phyloP scores from a whole-genome alignment of 2,888 invertebrate species.

The Hedya salicella region DNA sequence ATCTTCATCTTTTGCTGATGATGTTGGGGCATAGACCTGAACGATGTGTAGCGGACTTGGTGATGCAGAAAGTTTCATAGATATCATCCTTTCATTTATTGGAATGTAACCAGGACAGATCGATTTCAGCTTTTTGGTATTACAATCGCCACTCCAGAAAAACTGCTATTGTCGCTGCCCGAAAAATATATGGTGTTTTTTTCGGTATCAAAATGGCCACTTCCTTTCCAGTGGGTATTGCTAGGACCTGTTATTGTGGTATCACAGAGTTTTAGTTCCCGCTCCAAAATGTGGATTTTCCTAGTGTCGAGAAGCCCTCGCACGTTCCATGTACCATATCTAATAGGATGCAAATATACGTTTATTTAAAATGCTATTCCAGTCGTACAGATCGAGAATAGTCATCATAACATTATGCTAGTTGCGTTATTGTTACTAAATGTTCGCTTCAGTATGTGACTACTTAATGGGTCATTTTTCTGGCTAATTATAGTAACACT shows the following conservation, averaged over 20 bases:
- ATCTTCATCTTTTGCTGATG: constrained; percentile 23
- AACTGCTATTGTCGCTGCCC: constrained; percentile 2
- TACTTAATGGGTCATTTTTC: background rate
- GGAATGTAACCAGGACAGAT: constrained; percentile 4
- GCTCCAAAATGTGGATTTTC: too few relatives aligned
- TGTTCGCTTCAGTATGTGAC: background rate
- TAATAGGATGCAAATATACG: too few relatives aligned
- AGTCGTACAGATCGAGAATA: background rate
- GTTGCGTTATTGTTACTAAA: background rate
- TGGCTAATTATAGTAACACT: background rate
- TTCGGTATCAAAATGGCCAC: too few relatives aligned
- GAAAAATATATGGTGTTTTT: too few relatives aligned
- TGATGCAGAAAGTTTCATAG: constrained; percentile 39
- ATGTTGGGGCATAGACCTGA: constrained; percentile 43
- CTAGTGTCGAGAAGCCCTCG: too few relatives aligned
- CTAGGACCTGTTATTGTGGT: too few relatives aligned
- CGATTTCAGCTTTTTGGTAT: constrained; percentile 20
- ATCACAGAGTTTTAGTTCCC: too few relatives aligned
- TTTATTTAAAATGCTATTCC: background rate
- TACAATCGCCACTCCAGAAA: constrained; percentile 39
- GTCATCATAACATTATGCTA: background rate
- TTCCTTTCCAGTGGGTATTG: too few relatives aligned
- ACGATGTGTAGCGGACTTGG: constrained; percentile 37
- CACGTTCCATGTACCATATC: too few relatives aligned
- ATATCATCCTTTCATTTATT: constrained; percentile 17